phyloP scores from a whole-genome alignment of 2,113 vertebrate genomes.

The Oreochromis niloticus region DNA sequence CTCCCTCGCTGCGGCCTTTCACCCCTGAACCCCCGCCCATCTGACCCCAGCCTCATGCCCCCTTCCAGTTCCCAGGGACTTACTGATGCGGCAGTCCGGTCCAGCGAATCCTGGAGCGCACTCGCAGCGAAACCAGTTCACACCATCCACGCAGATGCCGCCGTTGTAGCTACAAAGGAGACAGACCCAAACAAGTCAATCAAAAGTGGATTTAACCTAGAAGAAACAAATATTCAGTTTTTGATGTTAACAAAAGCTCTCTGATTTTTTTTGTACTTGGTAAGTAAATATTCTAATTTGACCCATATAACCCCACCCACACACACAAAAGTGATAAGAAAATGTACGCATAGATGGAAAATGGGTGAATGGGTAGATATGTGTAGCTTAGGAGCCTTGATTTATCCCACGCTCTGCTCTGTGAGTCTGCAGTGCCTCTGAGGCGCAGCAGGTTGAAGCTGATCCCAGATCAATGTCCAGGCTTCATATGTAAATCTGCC shows the following conservation, averaged over 20 bases:
- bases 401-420: background rate
- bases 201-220: background rate
- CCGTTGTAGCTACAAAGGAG: slow-evolving; percentile 84
- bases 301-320: background rate
- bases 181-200: background rate
- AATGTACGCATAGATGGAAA: background rate
- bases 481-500: slow-evolving; percentile 57
- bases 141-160: slow-evolving; percentile 87
- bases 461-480: slow-evolving; percentile 22
- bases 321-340: background rate
- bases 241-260: background rate
- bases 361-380: background rate
- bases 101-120: slow-evolving; percentile 91
- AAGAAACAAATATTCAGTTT: background rate
- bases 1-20: slow-evolving; percentile 21
- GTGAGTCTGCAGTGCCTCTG: background rate
- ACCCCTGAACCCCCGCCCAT: slow-evolving; percentile 24
- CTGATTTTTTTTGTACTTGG: background rate
- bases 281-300: background rate
- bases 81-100: slow-evolving; percentile 96
- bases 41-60: background rate
- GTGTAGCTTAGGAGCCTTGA: background rate
- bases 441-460: background rate
- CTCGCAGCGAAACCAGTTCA: slow-evolving; percentile 96
- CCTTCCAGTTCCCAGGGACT: slow-evolving; percentile 65